Evolutionary conservation across 2,113 vertebrate genomes (phyloP), one percentile per base, ranked within the genome.

Genomic region (Ctenomys sociabilis): DNA sequence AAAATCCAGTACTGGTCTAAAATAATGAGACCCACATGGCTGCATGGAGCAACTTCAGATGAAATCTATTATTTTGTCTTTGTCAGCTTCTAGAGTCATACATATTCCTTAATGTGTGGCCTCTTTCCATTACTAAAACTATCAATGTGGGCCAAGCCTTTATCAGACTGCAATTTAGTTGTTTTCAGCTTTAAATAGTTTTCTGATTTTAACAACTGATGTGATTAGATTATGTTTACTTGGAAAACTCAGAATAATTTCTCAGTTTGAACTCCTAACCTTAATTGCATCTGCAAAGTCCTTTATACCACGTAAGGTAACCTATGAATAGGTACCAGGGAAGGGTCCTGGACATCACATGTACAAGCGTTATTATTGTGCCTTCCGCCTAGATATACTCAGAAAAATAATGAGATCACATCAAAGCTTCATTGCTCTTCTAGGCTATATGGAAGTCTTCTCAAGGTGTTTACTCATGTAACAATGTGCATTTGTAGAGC

Each of bases 231-330:
- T 77, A 59, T 70, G 13, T 45, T 87, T 63, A 68, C 21, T 80
- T 95, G 22, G 35, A 72, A 81, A 80, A 91, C n/a, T n/a, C 66
- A 66, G 64, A 28, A 63, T 82, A 77, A 17, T 37, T 28, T 90
- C 8, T 5, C 22, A 66, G 82, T 68, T 91, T n/a, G 37, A 1
- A 13, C 7, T 30, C 59, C 85, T 91, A 59, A 84, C 1, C 16
- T 64, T 64, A 88, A 21, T 45, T 37, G 77, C 11, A 17, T 30
- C 28, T 49, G 4, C 19, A 54, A 94, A 72, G 52, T 63, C 45
- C 40, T 85, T 95, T 88, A 88, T 43, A 16, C 21, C 89, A 43
- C 9, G 0, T 86, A 43, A 68, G 19, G 35, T 72, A 88, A 59
- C 45, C 9, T n/a, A 4, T 30, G 70, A 68, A 22, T 28, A 59